A percentile compares a stretch with the other conserved stretches of the same genome.
These are phyloP conservation scores for Atopsyche davidsoni DNA, from an alignment of 1,140 invertebrate genomes.

Conservation along the genomic window DNA sequence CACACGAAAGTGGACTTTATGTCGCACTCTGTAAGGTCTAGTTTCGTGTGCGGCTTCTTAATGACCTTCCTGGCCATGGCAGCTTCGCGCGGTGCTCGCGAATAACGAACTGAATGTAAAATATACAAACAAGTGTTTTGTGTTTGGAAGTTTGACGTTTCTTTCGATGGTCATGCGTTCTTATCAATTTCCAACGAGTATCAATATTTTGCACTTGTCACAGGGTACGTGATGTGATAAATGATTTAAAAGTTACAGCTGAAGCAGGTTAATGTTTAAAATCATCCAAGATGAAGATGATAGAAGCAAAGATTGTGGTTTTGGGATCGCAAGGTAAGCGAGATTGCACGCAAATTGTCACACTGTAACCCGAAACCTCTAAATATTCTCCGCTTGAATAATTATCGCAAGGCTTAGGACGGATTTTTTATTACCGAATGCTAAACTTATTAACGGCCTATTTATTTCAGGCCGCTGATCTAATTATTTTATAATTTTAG, in stretches of 20 bases:
- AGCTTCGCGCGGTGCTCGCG: too few species aligned
- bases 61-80: too few species aligned
- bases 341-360: conserved; percentile 1
- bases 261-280: conserved; percentile 5
- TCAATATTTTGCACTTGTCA: not conserved
- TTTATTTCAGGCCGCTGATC: not conserved
- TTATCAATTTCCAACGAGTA: not conserved
- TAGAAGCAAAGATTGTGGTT: conserved; percentile 78
- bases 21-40: too few species aligned
- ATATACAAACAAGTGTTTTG: conserved; percentile 3
- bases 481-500: not conserved
- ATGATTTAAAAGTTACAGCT: not conserved
- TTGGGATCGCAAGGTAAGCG: conserved; percentile 71
- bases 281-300: conserved; percentile 52
- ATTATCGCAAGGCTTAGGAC: conserved; percentile 1
- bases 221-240: not conserved
- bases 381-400: conserved; percentile 1
- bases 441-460: not conserved
- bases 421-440: conserved; percentile 4
- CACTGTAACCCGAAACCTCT: conserved; percentile 12
- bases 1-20: too few species aligned
- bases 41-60: too few species aligned
- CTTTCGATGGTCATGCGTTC: not conserved
- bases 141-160: not conserved
- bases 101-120: not conserved